Evolutionary conservation across 2,888 invertebrate species (phyloP).

Genomic region (Serrognathus titanus): DNA sequence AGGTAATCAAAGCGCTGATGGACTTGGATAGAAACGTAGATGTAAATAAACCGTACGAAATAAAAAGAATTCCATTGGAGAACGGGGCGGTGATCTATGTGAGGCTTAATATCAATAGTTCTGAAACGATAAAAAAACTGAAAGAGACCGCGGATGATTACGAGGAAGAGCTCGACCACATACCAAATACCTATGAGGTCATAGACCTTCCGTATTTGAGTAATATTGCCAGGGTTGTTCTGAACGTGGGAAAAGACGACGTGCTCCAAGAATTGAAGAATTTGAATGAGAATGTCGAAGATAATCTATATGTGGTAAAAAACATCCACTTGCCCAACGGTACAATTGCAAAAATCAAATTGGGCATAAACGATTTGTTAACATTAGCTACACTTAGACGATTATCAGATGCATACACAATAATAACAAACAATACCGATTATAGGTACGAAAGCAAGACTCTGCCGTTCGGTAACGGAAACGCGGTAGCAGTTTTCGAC

Average conservation of each 20-base stretch:
- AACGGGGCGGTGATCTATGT: neutral
- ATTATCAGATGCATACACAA: too few species aligned
- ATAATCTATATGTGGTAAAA: too few species aligned
- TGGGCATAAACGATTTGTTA: too few species aligned
- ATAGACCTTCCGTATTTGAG: neutral
- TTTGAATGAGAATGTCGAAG: neutral
- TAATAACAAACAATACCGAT: too few species aligned
- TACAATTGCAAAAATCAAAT: too few species aligned
- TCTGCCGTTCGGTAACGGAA: too few species aligned
- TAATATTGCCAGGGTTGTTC: neutral
- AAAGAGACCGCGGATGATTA: neutral
- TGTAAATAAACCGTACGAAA: neutral
- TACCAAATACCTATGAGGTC: neutral
- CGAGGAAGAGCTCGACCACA: neutral
- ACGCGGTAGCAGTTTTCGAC: neutral
- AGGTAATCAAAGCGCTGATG: neutral
- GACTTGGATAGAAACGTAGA: neutral
- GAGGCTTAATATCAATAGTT: neutral
- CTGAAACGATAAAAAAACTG: neutral
- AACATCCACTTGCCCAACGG: too few species aligned
- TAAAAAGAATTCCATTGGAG: neutral
- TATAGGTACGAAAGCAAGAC: too few species aligned
- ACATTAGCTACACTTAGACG: too few species aligned
- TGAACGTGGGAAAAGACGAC: neutral
- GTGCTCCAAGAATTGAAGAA: neutral